Base-by-base conservation (phyloP, 2,888 invertebrate genomes). In the Dugesia japonica region DNA sequence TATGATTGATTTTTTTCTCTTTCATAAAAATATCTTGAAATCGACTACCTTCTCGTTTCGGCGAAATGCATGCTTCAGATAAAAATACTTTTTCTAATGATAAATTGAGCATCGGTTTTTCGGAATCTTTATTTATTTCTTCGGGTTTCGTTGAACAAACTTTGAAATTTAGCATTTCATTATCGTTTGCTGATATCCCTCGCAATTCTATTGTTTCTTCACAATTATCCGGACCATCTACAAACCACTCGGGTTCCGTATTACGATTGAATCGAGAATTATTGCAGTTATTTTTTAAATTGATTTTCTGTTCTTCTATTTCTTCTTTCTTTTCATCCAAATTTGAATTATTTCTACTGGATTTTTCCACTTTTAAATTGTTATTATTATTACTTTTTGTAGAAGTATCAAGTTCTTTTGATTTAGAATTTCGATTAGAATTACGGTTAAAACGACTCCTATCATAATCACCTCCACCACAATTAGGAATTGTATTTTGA, bases 41-140 rank as follows among this genome's bases (percentile, higher is more conserved):
- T 13, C 56, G 56, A n/a, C 56, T 56, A 23, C 56, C 56, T 56
- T 56, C 56, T 56, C 56, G 56, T 56, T 56, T 56, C 56, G 56
- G 56, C n/a, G 56, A 56, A 4, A 56, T n/a, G n/a, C 56, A 56
- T 4, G n/a, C 56, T 56, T 56, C 56, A n/a, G 56, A 4, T 1
- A 56, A n/a, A 56, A 56, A 4, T n/a, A n/a, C 4, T 56, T 56
- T 56, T 56, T 56, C 56, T n/a, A 56, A n/a, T n/a, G 56, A 23
- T n/a, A 56, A 56, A n/a, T 56, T 56, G 4, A 56, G 56, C 56
- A n/a, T n/a, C n/a, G 17, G n/a, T n/a, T 56, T 56, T 4, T 56
- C 56, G 4, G 20, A 7, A 4, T 56, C 56, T 4, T 20, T 23
- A 7, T 20, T 20, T 20, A 23, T 23, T n/a, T 56, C 56, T 20